Conservation (phyloP, 2,888 invertebrate species). For the Furcula furcula region DNA sequence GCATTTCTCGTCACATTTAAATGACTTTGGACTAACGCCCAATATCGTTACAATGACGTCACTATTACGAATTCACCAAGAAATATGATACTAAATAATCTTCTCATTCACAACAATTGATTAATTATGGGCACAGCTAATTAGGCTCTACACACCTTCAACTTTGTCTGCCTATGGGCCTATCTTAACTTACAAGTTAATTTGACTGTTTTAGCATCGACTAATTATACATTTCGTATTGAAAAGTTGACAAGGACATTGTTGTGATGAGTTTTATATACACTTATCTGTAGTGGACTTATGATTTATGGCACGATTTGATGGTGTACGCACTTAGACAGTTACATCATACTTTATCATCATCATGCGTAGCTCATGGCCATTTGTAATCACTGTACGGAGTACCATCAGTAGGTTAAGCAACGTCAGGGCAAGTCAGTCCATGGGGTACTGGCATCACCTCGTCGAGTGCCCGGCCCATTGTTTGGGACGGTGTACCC, state of each 20-base stretch:
- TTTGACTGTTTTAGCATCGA: conserved; percentile 9
- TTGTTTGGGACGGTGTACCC: no score
- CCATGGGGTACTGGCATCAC: no score
- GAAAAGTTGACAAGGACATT: conserved; percentile 1
- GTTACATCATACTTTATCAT: no score
- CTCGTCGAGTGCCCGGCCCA: no score
- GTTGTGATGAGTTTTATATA: no score
- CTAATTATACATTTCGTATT: conserved; percentile 9
- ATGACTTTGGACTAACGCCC: no score
- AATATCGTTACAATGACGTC: background rate
- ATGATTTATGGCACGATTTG: background rate
- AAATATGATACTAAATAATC: conserved; percentile 2
- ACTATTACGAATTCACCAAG: background rate
- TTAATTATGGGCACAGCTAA: conserved; percentile 34
- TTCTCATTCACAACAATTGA: conserved; percentile 17
- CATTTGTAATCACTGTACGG: no score
- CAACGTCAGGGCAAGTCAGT: no score
- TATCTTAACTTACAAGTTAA: conserved; percentile 18
- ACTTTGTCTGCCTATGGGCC: conserved; percentile 31
- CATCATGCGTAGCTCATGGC: no score
- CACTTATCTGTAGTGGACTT: background rate
- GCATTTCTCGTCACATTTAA: no score
- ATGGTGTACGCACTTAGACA: no score
- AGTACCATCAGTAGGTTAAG: no score
- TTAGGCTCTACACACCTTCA: conserved; percentile 37